Evolutionary conservation across 2,113 vertebrate genomes (phyloP).

Genomic region (Aspiorhynchus laticeps): DNA sequence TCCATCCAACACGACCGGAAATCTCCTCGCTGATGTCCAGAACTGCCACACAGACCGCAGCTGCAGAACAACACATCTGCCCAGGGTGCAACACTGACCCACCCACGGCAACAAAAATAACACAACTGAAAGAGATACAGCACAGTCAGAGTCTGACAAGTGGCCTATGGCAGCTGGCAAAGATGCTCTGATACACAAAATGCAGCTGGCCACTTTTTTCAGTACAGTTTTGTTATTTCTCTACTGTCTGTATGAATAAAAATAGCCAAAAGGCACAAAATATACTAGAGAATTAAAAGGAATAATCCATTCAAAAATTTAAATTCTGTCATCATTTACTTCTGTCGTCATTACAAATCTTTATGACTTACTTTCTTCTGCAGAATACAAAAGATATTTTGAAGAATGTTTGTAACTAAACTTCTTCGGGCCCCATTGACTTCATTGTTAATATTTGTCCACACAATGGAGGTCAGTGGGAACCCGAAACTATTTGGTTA

Average conservation of each 20-base stretch:
- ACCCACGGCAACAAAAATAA: not conserved
- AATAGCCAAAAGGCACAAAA: not conserved
- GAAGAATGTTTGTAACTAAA: not conserved
- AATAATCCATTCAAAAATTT: not conserved
- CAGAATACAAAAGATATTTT: not conserved
- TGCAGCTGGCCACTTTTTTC: not conserved
- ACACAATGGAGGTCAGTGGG: not conserved
- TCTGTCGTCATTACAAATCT: not conserved
- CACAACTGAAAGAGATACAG: not conserved
- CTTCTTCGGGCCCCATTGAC: not conserved
- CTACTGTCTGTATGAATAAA: not conserved
- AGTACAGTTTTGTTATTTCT: not conserved
- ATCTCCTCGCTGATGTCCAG: constrained; percentile 12
- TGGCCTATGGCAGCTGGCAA: not conserved
- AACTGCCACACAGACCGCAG: constrained; percentile 19
- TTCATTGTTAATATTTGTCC: too few species aligned
- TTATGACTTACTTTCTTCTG: not conserved
- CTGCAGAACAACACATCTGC: constrained; percentile 22
- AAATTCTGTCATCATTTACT: too few species aligned
- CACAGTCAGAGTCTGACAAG: not conserved
- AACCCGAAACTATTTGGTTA: not conserved
- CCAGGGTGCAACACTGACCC: constrained; percentile 14
- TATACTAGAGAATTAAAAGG: not conserved
- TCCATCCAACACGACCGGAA: constrained; percentile 15
- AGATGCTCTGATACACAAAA: not conserved